These are phyloP conservation scores for Camponotus pennsylvanicus DNA, from an alignment of 1,140 invertebrate species.

Conservation along the genomic window DNA sequence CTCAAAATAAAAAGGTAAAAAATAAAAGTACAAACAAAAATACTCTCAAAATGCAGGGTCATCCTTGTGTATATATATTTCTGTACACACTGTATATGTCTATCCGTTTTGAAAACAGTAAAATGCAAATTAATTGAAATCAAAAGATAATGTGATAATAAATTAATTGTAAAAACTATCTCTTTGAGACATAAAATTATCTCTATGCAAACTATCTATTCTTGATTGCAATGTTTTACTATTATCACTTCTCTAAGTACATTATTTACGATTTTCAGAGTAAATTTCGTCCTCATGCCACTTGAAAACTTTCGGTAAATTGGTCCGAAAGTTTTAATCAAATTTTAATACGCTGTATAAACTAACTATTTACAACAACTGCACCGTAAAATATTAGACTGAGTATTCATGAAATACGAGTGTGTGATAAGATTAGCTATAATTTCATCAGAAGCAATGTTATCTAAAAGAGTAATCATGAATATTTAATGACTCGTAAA, in stretches of 20 bases:
- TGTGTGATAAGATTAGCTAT: slow-evolving; percentile 7
- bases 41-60: not conserved
- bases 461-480: not conserved
- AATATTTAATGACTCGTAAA: not conserved
- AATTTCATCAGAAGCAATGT: not conserved
- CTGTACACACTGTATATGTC: slow-evolving; percentile 17
- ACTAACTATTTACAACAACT: slow-evolving; percentile 46
- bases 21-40: not conserved
- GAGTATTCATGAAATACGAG: slow-evolving; percentile 12
- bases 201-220: slow-evolving; percentile 16
- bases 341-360: slow-evolving; percentile 55
- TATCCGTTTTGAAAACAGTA: not conserved
- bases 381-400: slow-evolving; percentile 43
- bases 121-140: slow-evolving; percentile 34
- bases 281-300: slow-evolving; percentile 21
- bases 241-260: slow-evolving; percentile 30
- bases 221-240: slow-evolving; percentile 6
- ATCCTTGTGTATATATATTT: slow-evolving; percentile 38
- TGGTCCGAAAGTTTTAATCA: slow-evolving; percentile 47
- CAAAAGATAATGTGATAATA: not conserved
- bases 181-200: not conserved
- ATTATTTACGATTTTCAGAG: slow-evolving; percentile 28
- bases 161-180: slow-evolving; percentile 9
- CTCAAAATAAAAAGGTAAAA: not conserved
- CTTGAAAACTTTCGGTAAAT: not conserved